Percentiles rank a stretch among this genome's conserved stretches.
These are phyloP conservation scores for Malurus melanocephalus DNA, from an alignment of 2,113 vertebrate species.

Conservation along the genomic window DNA sequence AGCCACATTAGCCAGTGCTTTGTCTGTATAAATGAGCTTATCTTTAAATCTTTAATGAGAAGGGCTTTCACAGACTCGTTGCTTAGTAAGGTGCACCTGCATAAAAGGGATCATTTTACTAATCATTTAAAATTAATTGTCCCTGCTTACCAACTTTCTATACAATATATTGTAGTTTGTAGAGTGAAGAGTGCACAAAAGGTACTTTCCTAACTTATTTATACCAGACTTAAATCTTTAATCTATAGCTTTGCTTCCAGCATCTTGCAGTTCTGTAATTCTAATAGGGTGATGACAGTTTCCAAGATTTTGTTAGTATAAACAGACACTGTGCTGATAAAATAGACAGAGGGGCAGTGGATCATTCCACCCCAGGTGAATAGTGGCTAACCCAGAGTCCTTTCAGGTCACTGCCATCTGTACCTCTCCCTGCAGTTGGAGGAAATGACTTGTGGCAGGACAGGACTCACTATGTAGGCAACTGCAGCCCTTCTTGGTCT, in stretches of 20 bases:
- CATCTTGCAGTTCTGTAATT: slow-evolving; percentile 25
- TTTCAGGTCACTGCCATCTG: neutral
- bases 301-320: neutral
- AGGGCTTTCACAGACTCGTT: slow-evolving; percentile 75
- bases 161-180: slow-evolving; percentile 35
- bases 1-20: slow-evolving; percentile 47
- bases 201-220: slow-evolving; percentile 30
- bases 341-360: neutral
- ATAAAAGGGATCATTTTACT: slow-evolving; percentile 83
- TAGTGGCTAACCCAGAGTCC: neutral
- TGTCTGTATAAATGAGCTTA: slow-evolving; percentile 65
- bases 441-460: neutral
- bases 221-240: slow-evolving; percentile 22
- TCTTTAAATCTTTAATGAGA: slow-evolving; percentile 84
- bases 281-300: neutral
- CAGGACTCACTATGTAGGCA: neutral
- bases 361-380: neutral
- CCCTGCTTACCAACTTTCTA: slow-evolving; percentile 45
- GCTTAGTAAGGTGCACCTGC: slow-evolving; percentile 73
- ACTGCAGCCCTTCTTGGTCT: neutral
- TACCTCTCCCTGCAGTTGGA: neutral
- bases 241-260: slow-evolving; percentile 24
- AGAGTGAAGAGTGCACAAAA: neutral
- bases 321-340: neutral
- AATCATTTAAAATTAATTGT: slow-evolving; percentile 88